Base-by-base conservation (phyloP, 53 echinoderm and acorn worm species). In the Mesocentrotus franciscanus region DNA sequence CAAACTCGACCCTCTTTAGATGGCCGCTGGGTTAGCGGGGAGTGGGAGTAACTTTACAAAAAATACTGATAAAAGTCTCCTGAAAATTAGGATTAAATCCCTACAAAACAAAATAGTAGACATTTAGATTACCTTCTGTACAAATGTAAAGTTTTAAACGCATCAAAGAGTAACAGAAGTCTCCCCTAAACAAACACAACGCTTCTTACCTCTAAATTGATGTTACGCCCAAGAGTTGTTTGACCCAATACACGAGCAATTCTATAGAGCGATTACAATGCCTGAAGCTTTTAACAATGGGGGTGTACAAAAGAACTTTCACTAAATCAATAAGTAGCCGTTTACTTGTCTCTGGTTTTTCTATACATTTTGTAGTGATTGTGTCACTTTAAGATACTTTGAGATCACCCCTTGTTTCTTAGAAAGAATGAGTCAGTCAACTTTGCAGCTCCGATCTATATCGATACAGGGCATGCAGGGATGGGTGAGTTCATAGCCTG, bases 271-370 rank as follows among this genome's bases (percentile, higher is more conserved):
- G 91, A 91, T 91, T 91, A 66, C 91, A 64, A 91, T 91, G 35
- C 17, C 34, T 15, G 20, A 13, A 24, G 91, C 8, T 35, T 60
- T 64, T 34, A 91, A n/a, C 27, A 91, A 66, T n/a, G 36, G 64
- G 17, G 12, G 20, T 3, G 8, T 17, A 91, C 66, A 91, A 91
- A 64, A 66, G 39, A 91, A 91, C 91, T 91, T 91, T 91, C 24
- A 91, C 64, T 91, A 35, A 91, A 91, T 91, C 91, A 91, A 91
- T 91, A 91, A 61, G 33, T 36, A 62, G 15, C 87, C 87, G 87
- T 87, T 58, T 87, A 87, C 59, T n/a, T 1, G 30, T 20, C 17
- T 81, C 26, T 56, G 1, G 39, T 87, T 12, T 75, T 58, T 58
- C 11, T 81, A 20, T 84, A n/a, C 87, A 13, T 87, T n/a, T n/a